These are phyloP conservation scores for Procavia capensis DNA, from an alignment of 2,113 vertebrate species.

Conservation along the genomic window DNA sequence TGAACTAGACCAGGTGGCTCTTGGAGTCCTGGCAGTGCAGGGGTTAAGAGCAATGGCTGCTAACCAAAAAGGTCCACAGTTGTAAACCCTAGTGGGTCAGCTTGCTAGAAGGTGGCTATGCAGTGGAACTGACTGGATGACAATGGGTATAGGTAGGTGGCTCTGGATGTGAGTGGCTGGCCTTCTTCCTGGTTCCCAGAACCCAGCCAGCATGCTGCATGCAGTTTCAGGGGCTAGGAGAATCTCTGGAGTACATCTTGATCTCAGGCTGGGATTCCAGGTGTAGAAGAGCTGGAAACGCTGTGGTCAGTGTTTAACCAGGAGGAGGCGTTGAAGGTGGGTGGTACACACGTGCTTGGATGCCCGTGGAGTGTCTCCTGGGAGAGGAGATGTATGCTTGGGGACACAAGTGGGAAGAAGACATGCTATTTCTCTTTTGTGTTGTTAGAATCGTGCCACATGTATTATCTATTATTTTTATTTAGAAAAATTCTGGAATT, in stretches of 20 bases:
- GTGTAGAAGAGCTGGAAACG: not conserved
- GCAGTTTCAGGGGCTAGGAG: too few species aligned
- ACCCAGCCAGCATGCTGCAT: not conserved
- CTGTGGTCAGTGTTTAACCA: not conserved
- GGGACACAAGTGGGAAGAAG: not conserved
- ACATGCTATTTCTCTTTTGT: not conserved
- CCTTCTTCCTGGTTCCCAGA: not conserved
- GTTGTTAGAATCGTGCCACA: not conserved
- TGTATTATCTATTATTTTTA: not conserved
- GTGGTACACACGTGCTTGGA: not conserved
- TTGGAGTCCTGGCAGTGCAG: too few species aligned
- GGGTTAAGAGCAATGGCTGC: too few species aligned
- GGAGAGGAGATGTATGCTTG: not conserved
- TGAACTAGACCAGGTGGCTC: not conserved
- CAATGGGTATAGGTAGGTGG: not conserved
- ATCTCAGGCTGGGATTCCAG: not conserved
- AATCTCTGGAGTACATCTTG: not conserved
- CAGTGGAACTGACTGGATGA: too few species aligned
- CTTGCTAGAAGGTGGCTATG: too few species aligned
- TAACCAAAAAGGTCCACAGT: too few species aligned
- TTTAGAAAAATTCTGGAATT: conserved; percentile 10
- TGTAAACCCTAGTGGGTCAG: too few species aligned
- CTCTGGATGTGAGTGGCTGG: not conserved
- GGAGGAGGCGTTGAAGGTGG: not conserved
- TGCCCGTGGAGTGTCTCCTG: not conserved